phyloP scores from a whole-genome alignment of 2,888 invertebrate genomes.

The Agriopis aurantiaria region DNA sequence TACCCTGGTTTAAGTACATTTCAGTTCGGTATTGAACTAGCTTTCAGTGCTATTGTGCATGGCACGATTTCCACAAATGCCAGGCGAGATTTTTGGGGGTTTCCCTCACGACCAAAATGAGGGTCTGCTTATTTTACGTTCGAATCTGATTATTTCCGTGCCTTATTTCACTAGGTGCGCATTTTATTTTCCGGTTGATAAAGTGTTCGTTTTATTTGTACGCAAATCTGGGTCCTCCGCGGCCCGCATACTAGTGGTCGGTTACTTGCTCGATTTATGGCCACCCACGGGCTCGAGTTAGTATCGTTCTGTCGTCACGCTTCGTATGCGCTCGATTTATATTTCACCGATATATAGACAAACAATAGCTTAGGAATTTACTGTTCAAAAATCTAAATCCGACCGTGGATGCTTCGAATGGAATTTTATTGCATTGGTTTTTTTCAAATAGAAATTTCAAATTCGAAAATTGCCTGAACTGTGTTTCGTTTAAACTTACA shows the following conservation, averaged over 20 bases:
- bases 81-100: constrained; percentile 6
- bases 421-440: constrained; percentile 28
- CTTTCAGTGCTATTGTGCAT: not conserved
- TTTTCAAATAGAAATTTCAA: constrained; percentile 9
- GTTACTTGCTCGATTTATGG: constrained; percentile 78
- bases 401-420: constrained; percentile 38
- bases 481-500: constrained; percentile 15
- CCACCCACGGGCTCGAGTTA: constrained; percentile 72
- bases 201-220: constrained; percentile 78
- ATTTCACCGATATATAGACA: constrained; percentile 64
- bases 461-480: constrained; percentile 3
- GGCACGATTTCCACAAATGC: constrained; percentile 4
- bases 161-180: constrained; percentile 55
- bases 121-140: constrained; percentile 34
- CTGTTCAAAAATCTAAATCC: constrained; percentile 45
- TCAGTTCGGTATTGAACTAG: not conserved
- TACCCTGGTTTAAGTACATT: not conserved
- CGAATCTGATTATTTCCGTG: constrained; percentile 47
- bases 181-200: constrained; percentile 74
- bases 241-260: constrained; percentile 69
- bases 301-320: constrained; percentile 77
- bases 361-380: constrained; percentile 55
- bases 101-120: constrained; percentile 19
- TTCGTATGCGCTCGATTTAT: constrained; percentile 78
- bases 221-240: constrained; percentile 75